Base-by-base conservation (phyloP, 53 echinoderm and acorn worm species). In the Antedon mediterranea region DNA sequence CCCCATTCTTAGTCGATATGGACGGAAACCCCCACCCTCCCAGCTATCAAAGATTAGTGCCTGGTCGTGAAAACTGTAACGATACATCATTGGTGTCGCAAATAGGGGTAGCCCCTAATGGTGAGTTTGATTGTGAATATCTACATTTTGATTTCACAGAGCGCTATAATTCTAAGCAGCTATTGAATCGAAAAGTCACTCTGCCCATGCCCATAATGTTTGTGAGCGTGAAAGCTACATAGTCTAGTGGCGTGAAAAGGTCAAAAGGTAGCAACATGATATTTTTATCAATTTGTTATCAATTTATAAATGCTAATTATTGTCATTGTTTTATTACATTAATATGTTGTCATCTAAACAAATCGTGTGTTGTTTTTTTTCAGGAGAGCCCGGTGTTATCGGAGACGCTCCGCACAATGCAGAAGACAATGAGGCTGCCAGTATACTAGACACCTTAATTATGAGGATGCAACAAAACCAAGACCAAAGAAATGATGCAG, bases 21-120 rank as follows among this genome's bases (percentile, higher is more conserved):
- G 97, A 97, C 34, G 97, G 97, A 4, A 97, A 92, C 75, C 97
- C 97, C 31, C 97, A 97, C 73, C 92, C 97, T 5, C 89, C 89
- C n/a, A 41, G 75, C 30, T 89, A 73, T 71, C 97, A 97, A 87
- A 89, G 92, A 72, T 87, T 97, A 15, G 97, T 97, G 3, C 97
- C 92, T 0, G 97, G 97, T 15, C 81, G 97, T 79, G 97, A 97
- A 81, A 87, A 97, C 72, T 88, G 92, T 74, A 84, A 82, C 5
- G 88, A 88, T 34, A 87, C 78, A 76, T 85, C 91, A 27, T 78
- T 97, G 32, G 80, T 97, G 31, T 97, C 97, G 28, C 87, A 92
- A 71, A 97, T 97, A 33, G 97, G 89, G 43, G 88, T 97, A 15
- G 87, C 97, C 33, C 90, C 91, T 71, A 86, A 90, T 81, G 94